phyloP scores from a whole-genome alignment of 1,140 invertebrate species.

The Polypedilum vanderplanki region DNA sequence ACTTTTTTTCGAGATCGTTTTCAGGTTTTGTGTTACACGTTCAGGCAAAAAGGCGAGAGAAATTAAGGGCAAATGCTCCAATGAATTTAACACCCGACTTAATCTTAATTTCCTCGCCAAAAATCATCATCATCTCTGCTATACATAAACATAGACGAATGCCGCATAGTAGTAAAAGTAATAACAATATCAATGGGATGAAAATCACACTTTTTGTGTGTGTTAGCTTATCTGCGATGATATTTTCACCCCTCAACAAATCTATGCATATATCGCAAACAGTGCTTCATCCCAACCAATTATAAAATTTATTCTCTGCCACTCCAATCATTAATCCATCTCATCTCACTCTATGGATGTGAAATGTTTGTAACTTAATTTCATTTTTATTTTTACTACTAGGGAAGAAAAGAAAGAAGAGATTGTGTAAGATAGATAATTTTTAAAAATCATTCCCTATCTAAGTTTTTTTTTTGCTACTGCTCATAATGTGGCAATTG shows the following conservation, averaged over 20 bases:
- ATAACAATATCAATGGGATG: background rate
- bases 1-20: slow-evolving; percentile 25
- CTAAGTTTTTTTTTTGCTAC: background rate
- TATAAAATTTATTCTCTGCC: slow-evolving; percentile 5
- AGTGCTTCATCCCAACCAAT: slow-evolving; percentile 27
- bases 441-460: background rate
- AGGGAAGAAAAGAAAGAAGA: background rate
- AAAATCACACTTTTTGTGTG: slow-evolving; percentile 22
- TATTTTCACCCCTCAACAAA: slow-evolving; percentile 17
- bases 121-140: slow-evolving; percentile 16
- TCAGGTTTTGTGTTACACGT: background rate
- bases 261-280: background rate
- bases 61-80: background rate
- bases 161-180: background rate
- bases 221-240: slow-evolving; percentile 15
- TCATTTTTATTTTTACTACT: background rate
- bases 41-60: slow-evolving; percentile 21
- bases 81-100: slow-evolving; percentile 22
- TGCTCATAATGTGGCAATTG: background rate
- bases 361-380: slow-evolving; percentile 13
- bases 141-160: background rate
- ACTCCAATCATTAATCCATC: slow-evolving; percentile 16
- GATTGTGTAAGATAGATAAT: slow-evolving; percentile 24
- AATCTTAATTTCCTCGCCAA: slow-evolving; percentile 23
- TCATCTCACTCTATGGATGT: too few species aligned